A percentile compares a stretch with the other conserved stretches of the same genome.
These are phyloP conservation scores for Argyrosomus japonicus DNA, from an alignment of 2,113 vertebrate species.

Conservation along the genomic window DNA sequence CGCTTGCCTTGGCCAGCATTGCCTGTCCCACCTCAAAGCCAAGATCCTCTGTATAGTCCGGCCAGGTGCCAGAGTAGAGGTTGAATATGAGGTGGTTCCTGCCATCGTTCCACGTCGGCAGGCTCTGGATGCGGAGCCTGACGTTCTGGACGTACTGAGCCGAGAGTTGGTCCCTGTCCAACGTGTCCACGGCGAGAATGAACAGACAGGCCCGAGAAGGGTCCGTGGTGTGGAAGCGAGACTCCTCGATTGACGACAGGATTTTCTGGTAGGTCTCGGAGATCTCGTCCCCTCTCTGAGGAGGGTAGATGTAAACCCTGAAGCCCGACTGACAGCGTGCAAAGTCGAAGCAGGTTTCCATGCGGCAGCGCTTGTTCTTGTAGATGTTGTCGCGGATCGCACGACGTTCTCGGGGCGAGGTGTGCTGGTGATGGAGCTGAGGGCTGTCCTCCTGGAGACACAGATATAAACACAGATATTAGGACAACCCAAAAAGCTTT, in stretches of 20 bases:
- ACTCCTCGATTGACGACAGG: constrained; percentile 82
- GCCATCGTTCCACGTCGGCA: constrained; percentile 85
- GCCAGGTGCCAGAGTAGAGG: constrained; percentile 87
- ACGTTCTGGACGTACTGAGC: constrained; percentile 83
- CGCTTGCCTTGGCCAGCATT: constrained; percentile 86
- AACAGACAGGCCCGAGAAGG: constrained; percentile 83
- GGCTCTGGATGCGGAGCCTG: constrained; percentile 80
- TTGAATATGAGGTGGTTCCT: constrained; percentile 88
- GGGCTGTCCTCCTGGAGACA: constrained; percentile 77
- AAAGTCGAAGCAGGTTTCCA: constrained; percentile 88
- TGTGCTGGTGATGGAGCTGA: constrained; percentile 82
- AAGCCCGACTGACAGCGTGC: constrained; percentile 83
- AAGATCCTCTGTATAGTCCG: constrained; percentile 87
- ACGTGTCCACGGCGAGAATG: constrained; percentile 84
- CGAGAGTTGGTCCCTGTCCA: constrained; percentile 87
- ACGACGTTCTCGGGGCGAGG: constrained; percentile 81
- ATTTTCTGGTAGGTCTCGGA: constrained; percentile 87
- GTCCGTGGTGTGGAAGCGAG: constrained; percentile 83
- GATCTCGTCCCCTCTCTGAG: constrained; percentile 77
- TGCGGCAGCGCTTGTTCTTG: constrained; percentile 85
- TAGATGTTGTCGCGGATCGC: constrained; percentile 84
- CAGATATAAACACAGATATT: neutral
- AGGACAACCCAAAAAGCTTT: neutral
- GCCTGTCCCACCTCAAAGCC: constrained; percentile 87
- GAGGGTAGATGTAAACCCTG: constrained; percentile 84